A percentile compares a stretch with the other conserved stretches of the same genome.
phyloP scores from a whole-genome alignment of 1,140 invertebrate species.

The Zaprionus africanus region DNA sequence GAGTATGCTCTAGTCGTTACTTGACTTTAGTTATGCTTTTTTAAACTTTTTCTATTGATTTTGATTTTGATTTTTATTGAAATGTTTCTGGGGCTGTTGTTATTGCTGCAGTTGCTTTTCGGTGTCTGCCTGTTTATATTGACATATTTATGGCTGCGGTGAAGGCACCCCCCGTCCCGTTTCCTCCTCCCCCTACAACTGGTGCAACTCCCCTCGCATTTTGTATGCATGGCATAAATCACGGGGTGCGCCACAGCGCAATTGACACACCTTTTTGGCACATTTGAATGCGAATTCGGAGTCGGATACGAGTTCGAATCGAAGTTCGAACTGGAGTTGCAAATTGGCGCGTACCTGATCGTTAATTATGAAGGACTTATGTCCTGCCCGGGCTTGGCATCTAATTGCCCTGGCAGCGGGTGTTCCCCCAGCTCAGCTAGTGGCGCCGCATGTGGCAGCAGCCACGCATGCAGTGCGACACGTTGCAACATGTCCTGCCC shows the following conservation, averaged over 20 bases:
- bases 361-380: slow-evolving; percentile 42
- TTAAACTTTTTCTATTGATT: slow-evolving; percentile 66
- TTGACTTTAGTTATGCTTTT: not conserved
- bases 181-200: not conserved
- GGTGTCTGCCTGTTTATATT: slow-evolving; percentile 68
- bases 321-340: not conserved
- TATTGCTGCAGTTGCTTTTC: slow-evolving; percentile 44
- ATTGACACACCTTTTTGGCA: slow-evolving; percentile 72
- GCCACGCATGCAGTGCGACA: not conserved
- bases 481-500: slow-evolving; percentile 3
- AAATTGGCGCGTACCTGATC: slow-evolving; percentile 23
- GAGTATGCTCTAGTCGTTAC: slow-evolving; percentile 13
- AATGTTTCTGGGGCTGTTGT: slow-evolving; percentile 65
- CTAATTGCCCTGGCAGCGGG: slow-evolving; percentile 36
- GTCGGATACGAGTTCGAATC: slow-evolving; percentile 23
- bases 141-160: slow-evolving; percentile 76
- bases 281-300: slow-evolving; percentile 56
- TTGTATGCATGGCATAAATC: slow-evolving; percentile 72
- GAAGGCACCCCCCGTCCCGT: slow-evolving; percentile 12
- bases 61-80: slow-evolving; percentile 78
- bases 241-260: slow-evolving; percentile 60
- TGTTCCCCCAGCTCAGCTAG: not conserved
- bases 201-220: slow-evolving; percentile 39
- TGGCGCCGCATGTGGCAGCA: slow-evolving; percentile 20
- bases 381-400: slow-evolving; percentile 25